Evolutionary conservation across 1,140 invertebrate species (phyloP).

Genomic region (Polypedilum vanderplanki): DNA sequence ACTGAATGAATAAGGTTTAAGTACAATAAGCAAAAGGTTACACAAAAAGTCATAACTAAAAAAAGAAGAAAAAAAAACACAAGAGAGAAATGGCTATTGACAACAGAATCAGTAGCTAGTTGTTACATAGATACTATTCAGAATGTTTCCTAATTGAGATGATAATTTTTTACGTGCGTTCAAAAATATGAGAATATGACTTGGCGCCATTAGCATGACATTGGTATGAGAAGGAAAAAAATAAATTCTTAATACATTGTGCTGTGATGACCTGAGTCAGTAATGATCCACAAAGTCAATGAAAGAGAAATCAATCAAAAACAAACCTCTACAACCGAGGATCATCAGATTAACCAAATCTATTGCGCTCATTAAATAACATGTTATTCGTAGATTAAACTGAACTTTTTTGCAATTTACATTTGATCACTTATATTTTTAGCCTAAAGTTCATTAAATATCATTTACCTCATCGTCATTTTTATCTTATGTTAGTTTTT

Average conservation of each 20-base stretch:
- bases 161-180: constrained; percentile 28
- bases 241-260: neutral
- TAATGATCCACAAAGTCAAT: constrained; percentile 2
- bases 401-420: too few species aligned
- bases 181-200: neutral
- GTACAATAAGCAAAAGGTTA: neutral
- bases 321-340: neutral
- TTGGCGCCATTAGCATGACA: neutral
- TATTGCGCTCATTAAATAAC: neutral
- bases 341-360: too few species aligned
- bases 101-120: neutral
- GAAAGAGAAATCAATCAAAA: constrained; percentile 4
- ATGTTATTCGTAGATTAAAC: too few species aligned
- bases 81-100: neutral
- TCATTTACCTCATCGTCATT: constrained; percentile 10
- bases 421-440: neutral
- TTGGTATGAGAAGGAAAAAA: neutral
- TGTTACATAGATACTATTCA: neutral
- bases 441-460: neutral
- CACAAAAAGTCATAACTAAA: neutral
- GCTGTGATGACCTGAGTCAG: neutral
- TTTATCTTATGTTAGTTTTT: neutral
- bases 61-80: neutral
- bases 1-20: too few species aligned
- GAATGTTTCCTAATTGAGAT: constrained; percentile 31